Evolutionary conservation across 2,113 vertebrate genomes (phyloP).

Genomic region (Prolemur simus): DNA sequence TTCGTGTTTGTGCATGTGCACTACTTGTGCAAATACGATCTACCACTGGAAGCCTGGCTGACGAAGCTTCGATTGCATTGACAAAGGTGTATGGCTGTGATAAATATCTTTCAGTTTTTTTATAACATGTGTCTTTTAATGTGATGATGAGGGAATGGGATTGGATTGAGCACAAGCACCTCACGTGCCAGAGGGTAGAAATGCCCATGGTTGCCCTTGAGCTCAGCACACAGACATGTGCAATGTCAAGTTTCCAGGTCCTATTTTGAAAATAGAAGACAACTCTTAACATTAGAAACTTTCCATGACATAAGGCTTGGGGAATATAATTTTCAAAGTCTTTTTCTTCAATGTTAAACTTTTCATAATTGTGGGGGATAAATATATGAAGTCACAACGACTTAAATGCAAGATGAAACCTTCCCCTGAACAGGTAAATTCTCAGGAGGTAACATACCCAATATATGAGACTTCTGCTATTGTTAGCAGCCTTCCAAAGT

Average conservation of each 20-base stretch:
- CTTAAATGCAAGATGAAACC: background rate
- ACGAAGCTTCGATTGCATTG: background rate
- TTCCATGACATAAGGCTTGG: background rate
- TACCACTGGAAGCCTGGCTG: background rate
- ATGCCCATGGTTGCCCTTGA: background rate
- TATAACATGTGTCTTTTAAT: background rate
- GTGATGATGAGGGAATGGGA: background rate
- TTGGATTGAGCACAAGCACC: background rate
- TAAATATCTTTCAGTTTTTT: background rate
- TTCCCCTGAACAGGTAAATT: background rate
- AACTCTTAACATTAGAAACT: background rate
- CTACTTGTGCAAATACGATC: background rate
- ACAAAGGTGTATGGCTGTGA: background rate
- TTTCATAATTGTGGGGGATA: background rate
- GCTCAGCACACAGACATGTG: background rate
- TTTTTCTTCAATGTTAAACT: background rate
- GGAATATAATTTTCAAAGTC: background rate
- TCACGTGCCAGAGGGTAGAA: background rate
- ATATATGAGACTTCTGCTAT: background rate
- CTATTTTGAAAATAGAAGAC: background rate
- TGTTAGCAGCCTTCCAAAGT: background rate
- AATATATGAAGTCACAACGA: background rate
- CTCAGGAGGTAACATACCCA: background rate
- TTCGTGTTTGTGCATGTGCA: conserved; percentile 20
- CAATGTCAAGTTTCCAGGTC: background rate